These are phyloP conservation scores for Axis porcinus DNA, from an alignment of 2,113 vertebrate genomes.

Conservation along the genomic window DNA sequence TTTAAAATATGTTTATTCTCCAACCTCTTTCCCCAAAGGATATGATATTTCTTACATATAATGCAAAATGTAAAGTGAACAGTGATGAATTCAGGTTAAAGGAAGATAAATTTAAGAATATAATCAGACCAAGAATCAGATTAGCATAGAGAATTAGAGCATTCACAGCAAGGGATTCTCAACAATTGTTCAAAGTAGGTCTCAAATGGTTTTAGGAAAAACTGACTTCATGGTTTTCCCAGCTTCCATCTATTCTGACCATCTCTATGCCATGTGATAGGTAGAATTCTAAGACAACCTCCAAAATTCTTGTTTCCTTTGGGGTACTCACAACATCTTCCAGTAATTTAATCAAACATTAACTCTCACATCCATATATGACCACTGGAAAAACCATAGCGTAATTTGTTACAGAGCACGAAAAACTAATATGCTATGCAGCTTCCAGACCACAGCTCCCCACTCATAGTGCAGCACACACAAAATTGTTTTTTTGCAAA, in stretches of 20 bases:
- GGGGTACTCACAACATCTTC: neutral
- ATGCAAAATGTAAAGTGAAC: neutral
- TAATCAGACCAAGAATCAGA: neutral
- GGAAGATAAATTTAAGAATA: neutral
- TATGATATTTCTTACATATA: neutral
- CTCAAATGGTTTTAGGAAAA: neutral
- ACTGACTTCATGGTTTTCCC: neutral
- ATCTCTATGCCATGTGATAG: neutral
- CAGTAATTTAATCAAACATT: neutral
- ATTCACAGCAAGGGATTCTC: neutral
- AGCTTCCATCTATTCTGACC: neutral
- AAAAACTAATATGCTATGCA: neutral
- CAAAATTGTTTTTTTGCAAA: neutral
- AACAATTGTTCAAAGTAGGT: neutral
- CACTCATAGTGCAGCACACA: neutral
- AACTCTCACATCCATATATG: neutral
- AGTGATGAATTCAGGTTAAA: neutral
- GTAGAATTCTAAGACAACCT: neutral
- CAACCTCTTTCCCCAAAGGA: neutral
- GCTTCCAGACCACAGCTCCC: neutral
- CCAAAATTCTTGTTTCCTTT: neutral
- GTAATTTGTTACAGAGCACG: neutral
- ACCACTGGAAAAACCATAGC: neutral
- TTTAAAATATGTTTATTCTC: neutral
- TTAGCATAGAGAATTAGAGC: neutral